A percentile compares a stretch with the other conserved stretches of the same genome.
These are phyloP conservation scores for Corythornis madagascariensis DNA, from an alignment of 2,113 vertebrate species.

Conservation along the genomic window DNA sequence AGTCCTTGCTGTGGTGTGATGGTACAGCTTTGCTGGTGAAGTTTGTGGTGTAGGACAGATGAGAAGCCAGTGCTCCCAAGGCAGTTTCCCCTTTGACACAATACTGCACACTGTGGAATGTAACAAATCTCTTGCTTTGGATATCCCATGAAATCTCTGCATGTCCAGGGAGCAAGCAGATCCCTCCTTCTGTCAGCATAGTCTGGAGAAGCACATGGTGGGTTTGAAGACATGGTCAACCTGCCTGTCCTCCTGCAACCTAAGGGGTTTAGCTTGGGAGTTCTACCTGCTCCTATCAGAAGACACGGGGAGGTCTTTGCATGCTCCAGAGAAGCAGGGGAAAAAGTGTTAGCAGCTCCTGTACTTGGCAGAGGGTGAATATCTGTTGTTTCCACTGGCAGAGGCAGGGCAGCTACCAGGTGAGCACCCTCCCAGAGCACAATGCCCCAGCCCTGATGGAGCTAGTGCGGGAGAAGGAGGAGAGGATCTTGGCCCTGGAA, in stretches of 20 bases:
- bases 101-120: neutral
- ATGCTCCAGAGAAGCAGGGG: neutral
- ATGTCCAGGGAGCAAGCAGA: neutral
- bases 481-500: slow-evolving; percentile 85
- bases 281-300: neutral
- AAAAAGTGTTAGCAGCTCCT: neutral
- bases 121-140: neutral
- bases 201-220: neutral
- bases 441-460: slow-evolving; percentile 84
- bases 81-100: neutral
- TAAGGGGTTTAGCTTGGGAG: neutral
- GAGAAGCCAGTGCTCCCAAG: neutral
- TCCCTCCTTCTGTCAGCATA: neutral
- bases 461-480: slow-evolving; percentile 85
- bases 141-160: neutral
- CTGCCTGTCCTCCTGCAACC: neutral
- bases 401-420: slow-evolving; percentile 78
- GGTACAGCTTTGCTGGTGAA: neutral
- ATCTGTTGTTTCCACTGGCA: slow-evolving; percentile 39
- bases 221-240: fast-evolving
- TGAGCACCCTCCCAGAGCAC: slow-evolving; percentile 66
- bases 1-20: neutral
- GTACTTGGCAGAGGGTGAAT: neutral
- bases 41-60: neutral
- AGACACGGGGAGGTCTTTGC: neutral